Evolutionary conservation across 2,888 invertebrate species (phyloP), one percentile per base, ranked within the genome.

Genomic region (Creontiades dilutus): DNA sequence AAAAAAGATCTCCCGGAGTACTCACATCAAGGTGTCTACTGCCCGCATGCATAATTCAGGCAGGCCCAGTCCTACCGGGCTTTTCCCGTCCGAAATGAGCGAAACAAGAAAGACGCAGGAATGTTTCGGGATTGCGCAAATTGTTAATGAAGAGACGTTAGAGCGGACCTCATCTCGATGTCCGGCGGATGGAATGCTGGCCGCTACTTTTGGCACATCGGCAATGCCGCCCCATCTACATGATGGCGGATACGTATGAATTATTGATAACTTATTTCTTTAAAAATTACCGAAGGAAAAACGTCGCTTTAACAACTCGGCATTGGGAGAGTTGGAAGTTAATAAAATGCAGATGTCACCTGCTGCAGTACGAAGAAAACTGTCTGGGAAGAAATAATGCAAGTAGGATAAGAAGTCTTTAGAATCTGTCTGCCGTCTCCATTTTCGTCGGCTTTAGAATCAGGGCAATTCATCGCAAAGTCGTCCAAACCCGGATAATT

Each of bases 121-220:
- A 46, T 46, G 78, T 37, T 16, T 13, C 1, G 28, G 14, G 78
- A 78, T 78, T 46, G 78, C 78, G 37, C 28, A 78, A 78, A 78
- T 78, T 46, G 78, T 78, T 78, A 78, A 78, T 78, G 78, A 78
- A 78, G 78, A 78, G 78, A 46, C 78, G 37, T 46, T 16, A 28
- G n/a, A 46, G 23, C 5, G 37, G n/a, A n/a, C 5, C 14, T 16
- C 78, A 46, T 46, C 78, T 16, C 13, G 37, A 78, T 78, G 28
- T n/a, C 27, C 27, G 12, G 28, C 1, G 1, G 13, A 27, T 16
- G 37, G 78, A 78, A 78, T 78, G 78, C 78, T 37, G 78, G 78
- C 78, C n/a, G 78, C 78, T 78, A 78, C 78, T 78, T 78, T 78
- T 78, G 78, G 78, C 78, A 78, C 78, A 78, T 78, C 78, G 37